Percentiles rank a stretch among this genome's conserved stretches.
Conservation (phyloP, 1,140 invertebrate genomes). For the Drosophila hydei region DNA sequence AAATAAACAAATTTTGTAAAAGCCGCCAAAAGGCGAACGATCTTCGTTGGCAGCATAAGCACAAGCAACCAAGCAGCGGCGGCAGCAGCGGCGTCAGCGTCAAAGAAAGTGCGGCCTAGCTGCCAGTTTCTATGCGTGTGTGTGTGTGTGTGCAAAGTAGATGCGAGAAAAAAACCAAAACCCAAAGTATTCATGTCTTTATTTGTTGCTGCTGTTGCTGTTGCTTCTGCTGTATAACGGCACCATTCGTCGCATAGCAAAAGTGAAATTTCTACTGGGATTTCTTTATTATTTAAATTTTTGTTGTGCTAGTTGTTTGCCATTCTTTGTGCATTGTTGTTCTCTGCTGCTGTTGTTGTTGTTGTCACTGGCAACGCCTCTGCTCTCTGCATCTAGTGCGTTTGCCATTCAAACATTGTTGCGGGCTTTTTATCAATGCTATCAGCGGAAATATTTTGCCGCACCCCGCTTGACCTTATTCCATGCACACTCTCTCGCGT, state of each 20-base stretch:
- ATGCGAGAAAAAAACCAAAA: constrained; percentile 63
- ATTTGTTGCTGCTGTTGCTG: constrained; percentile 26
- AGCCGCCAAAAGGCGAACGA: constrained; percentile 68
- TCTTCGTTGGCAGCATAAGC: constrained; percentile 3
- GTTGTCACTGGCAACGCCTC: constrained; percentile 40
- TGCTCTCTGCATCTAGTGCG: constrained; percentile 19
- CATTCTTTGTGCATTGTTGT: constrained; percentile 46
- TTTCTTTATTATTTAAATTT: constrained; percentile 66
- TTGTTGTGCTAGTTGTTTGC: constrained; percentile 39
- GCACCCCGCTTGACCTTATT: constrained; percentile 80
- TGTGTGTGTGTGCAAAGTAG: constrained; percentile 50
- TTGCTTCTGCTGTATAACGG: constrained; percentile 30
- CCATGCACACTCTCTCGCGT: constrained; percentile 8
- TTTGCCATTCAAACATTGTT: constrained; percentile 37
- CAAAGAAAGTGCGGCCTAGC: constrained; percentile 67
- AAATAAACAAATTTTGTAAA: constrained; percentile 62
- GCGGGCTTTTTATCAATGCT: constrained; percentile 63
- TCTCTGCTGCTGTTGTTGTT: constrained; percentile 20
- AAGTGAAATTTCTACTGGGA: constrained; percentile 69
- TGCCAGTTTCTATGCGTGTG: constrained; percentile 15
- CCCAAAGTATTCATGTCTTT: constrained; percentile 51
- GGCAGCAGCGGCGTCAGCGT: constrained; percentile 27
- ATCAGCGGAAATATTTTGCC: constrained; percentile 76
- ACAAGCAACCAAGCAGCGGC: too few relatives aligned
- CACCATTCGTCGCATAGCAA: constrained; percentile 46